Evolutionary conservation across 2,797 vertebrate species (phyloP).

Genomic region (Orientallactaga sibirica): DNA sequence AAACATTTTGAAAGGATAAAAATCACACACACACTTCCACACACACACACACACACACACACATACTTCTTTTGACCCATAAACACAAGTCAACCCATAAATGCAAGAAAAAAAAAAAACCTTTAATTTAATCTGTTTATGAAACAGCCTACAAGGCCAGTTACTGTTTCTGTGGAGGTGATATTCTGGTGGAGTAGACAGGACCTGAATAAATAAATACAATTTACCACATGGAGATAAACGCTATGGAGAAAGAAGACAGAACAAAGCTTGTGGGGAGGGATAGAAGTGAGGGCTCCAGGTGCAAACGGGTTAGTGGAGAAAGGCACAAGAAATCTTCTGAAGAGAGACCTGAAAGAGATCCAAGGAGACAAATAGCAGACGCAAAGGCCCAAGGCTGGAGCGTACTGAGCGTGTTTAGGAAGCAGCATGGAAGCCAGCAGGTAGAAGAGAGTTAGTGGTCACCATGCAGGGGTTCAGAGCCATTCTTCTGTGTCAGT

Average conservation of each 20-base stretch:
- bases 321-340: neutral
- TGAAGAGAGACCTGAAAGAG: neutral
- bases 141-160: neutral
- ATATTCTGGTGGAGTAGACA: neutral
- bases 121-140: constrained; percentile 15
- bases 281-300: neutral
- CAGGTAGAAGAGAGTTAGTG: neutral
- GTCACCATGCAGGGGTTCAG: neutral
- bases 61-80: neutral
- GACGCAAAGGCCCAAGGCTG: constrained; percentile 17
- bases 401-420: neutral
- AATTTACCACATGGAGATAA: neutral
- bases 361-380: neutral
- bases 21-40: neutral
- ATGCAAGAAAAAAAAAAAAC: constrained; percentile 6
- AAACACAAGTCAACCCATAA: neutral
- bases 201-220: neutral
- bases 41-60: neutral
- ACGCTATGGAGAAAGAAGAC: neutral
- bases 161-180: neutral
- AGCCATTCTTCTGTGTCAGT: neutral
- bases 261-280: neutral
- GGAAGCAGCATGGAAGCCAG: neutral
- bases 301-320: neutral
- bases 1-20: neutral